phyloP scores from a whole-genome alignment of 2,888 invertebrate genomes.

The Ectobius pallidus region DNA sequence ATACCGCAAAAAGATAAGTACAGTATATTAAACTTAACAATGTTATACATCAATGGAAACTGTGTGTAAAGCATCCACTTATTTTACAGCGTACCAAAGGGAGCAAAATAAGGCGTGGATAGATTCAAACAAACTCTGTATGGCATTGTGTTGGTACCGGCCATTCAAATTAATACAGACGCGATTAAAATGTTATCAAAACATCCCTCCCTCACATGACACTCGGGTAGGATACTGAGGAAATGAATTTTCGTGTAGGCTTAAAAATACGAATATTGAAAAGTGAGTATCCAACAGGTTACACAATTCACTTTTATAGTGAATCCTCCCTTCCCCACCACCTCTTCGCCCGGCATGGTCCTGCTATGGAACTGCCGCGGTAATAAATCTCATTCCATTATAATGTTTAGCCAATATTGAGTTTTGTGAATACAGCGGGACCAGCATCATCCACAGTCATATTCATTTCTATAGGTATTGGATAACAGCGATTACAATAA shows the following conservation, averaged over 20 bases:
- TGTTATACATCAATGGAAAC: too few relatives aligned
- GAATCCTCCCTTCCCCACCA: not conserved
- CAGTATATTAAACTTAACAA: too few relatives aligned
- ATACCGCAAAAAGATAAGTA: too few relatives aligned
- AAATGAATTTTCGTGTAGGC: conserved; percentile 22
- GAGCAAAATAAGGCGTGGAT: too few relatives aligned
- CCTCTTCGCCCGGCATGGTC: not conserved
- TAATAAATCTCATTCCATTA: conserved; percentile 24
- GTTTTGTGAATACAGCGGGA: conserved; percentile 2
- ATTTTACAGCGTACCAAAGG: too few relatives aligned
- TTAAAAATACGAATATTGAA: conserved; percentile 16
- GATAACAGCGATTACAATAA: too few relatives aligned
- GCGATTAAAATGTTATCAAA: conserved; percentile 14
- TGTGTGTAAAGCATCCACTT: too few relatives aligned
- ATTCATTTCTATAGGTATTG: not conserved
- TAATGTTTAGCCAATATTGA: conserved; percentile 29
- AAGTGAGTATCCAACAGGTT: conserved; percentile 20
- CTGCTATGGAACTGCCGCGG: not conserved
- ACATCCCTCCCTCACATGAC: not conserved
- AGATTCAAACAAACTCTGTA: too few relatives aligned
- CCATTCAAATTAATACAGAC: conserved; percentile 16
- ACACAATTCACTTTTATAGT: conserved; percentile 17
- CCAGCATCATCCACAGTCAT: not conserved
- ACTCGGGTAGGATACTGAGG: conserved; percentile 8
- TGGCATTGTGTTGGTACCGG: not conserved